Conservation (phyloP, 2,888 invertebrate genomes). For the Teleogryllus oceanicus region DNA sequence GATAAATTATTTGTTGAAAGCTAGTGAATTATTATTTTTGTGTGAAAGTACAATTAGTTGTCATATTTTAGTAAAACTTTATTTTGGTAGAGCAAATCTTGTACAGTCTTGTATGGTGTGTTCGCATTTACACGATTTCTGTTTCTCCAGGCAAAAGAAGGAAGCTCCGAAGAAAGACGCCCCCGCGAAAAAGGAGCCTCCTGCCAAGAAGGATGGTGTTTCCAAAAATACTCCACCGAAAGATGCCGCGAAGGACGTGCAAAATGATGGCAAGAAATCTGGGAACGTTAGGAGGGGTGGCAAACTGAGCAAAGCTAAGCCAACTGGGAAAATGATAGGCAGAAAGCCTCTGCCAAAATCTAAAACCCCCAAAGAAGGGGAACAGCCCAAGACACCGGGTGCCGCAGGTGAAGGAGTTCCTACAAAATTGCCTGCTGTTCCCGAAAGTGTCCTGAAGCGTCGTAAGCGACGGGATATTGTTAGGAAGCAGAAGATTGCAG, state of each 20-base stretch:
- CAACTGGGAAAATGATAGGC: not conserved
- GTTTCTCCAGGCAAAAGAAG: not conserved
- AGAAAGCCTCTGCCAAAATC: not conserved
- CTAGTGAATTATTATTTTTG: no score
- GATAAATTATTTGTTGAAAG: not conserved
- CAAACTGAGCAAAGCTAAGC: not conserved
- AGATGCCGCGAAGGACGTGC: not conserved
- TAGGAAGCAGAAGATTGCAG: conserved; percentile 53
- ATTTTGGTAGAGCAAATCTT: not conserved
- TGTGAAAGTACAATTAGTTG: no score
- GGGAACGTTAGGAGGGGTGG: not conserved
- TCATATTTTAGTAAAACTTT: not conserved
- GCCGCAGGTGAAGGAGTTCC: conserved; percentile 42
- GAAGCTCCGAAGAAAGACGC: not conserved
- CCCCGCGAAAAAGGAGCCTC: not conserved
- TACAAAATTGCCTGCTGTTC: conserved; percentile 91
- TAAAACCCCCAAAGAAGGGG: not conserved
- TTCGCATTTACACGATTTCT: not conserved
- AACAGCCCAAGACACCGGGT: conserved; percentile 19
- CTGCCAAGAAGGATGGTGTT: not conserved
- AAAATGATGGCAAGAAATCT: no score
- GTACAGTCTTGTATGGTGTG: not conserved
- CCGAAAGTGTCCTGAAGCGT: conserved; percentile 93
- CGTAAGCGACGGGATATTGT: conserved; percentile 79
- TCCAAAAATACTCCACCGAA: not conserved